Evolutionary conservation across 2,797 vertebrate species (phyloP).

Genomic region (Benthosema pterotum): DNA sequence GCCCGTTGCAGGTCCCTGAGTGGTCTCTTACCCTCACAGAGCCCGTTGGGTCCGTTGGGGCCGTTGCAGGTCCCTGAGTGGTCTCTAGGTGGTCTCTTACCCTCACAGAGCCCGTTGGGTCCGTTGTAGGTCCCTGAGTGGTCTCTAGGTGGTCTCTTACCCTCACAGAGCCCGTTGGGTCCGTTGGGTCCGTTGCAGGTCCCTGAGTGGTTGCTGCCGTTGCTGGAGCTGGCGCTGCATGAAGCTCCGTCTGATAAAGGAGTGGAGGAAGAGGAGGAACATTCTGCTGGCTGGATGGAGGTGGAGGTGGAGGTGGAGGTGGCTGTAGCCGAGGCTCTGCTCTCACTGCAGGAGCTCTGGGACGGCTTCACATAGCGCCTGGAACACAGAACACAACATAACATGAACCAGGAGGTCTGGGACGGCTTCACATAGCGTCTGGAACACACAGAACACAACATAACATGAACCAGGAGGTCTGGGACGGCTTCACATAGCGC

Average conservation of each 20-base stretch:
- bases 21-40: conserved; percentile 87
- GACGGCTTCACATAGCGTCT: too few species aligned
- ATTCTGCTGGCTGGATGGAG: conserved; percentile 74
- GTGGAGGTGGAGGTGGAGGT: conserved; percentile 70
- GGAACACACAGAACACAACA: too few species aligned
- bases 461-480: too few species aligned
- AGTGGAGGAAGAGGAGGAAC: conserved; percentile 70
- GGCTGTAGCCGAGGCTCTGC: conserved; percentile 70
- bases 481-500: too few species aligned
- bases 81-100: too few species aligned
- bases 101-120: too few species aligned
- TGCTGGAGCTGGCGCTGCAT: conserved; percentile 78
- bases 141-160: too few species aligned
- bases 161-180: too few species aligned
- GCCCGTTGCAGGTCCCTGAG: too few species aligned
- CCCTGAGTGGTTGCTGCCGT: conserved; percentile 72
- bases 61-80: conserved; percentile 84
- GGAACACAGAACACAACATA: conserved; percentile 16
- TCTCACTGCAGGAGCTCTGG: conserved; percentile 75
- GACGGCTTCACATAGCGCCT: conserved; percentile 91
- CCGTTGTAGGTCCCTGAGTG: too few species aligned
- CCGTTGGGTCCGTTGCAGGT: too few species aligned
- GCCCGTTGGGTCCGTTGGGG: conserved; percentile 83
- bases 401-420: too few species aligned
- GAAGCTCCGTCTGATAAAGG: conserved; percentile 76